Percentiles rank a stretch among this genome's conserved stretches.
Evolutionary conservation across 2,888 invertebrate genomes (phyloP).

Genomic region (Zaprionus lineosus): DNA sequence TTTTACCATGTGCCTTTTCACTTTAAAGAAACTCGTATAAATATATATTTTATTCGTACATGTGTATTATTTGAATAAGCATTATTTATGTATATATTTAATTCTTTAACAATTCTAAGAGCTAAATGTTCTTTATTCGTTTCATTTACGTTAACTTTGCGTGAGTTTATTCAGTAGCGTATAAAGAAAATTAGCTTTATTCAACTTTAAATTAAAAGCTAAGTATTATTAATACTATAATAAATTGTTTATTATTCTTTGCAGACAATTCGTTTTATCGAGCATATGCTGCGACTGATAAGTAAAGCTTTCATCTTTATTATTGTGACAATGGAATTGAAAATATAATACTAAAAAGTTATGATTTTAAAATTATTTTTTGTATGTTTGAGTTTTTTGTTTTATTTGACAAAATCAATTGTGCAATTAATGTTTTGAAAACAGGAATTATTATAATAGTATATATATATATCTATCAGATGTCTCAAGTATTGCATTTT

Average conservation of each 20-base stretch:
- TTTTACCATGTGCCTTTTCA: constrained; percentile 26
- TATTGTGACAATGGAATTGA: constrained; percentile 57
- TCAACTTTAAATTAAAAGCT: constrained; percentile 47
- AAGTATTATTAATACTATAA: constrained; percentile 39
- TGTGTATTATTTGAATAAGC: constrained; percentile 19
- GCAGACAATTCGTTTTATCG: constrained; percentile 43
- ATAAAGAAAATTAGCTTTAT: constrained; percentile 59
- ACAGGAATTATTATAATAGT: constrained; percentile 57
- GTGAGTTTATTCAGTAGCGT: constrained; percentile 75
- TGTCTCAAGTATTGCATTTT: constrained; percentile 63
- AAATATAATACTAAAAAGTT: constrained; percentile 58
- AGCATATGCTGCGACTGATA: constrained; percentile 43
- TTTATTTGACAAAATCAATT: constrained; percentile 58
- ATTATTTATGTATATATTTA: constrained; percentile 45
- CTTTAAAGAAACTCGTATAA: constrained; percentile 60
- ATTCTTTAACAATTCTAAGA: constrained; percentile 58
- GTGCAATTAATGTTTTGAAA: constrained; percentile 62
- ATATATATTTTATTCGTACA: constrained; percentile 42
- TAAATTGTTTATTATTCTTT: constrained; percentile 21
- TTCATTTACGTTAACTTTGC: constrained; percentile 71
- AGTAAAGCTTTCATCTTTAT: constrained; percentile 59
- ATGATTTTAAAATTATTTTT: too few relatives aligned
- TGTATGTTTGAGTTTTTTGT: constrained; percentile 8
- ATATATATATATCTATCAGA: constrained; percentile 39
- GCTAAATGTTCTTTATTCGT: constrained; percentile 67